Evolutionary conservation across 2,888 invertebrate species (phyloP), one percentile per base, ranked within the genome.

Genomic region (Ommatoiulus sabulosus): DNA sequence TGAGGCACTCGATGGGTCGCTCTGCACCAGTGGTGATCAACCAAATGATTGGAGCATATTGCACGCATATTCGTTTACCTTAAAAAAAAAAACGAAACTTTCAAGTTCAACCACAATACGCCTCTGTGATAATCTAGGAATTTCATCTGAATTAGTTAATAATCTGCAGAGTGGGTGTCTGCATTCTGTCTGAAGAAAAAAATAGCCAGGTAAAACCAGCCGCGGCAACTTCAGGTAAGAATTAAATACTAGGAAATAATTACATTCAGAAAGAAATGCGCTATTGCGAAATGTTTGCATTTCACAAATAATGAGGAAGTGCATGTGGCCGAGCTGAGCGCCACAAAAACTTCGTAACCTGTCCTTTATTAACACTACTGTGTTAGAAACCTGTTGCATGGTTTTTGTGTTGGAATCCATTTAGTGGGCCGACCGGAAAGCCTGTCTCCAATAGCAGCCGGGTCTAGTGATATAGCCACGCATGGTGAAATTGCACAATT

Each of bases 151-250:
- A 63, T 63, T 63, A n/a, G 63, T 63, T 63, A n/a, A 63, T 17
- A 63, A 63, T 63, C 63, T n/a, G 63, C 63, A n/a, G 63, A 63
- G 63, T 63, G 63, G 63, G 63, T 63, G 63, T 63, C 63, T 63
- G n/a, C 2, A n/a, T 63, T 52, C 12, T 15, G 5, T 52, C 12
- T 52, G 52, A 52, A 52, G 15, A 52, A 52, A 4, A 52, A 52
- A n/a, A n/a, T 5, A 46, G 46, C 46, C 10, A 5, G 46, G 6
- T 46, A n/a, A 5, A 20, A 63, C 63, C 63, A 63, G 63, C 63
- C n/a, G 63, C 63, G 63, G 63, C n/a, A 63, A 7, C 20, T 63
- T 63, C 10, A 63, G n/a, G 63, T 63, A 63, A 63, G 63, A 63
- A n/a, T 63, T 63, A 63, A 63, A 63, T 63, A 63, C 63, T 63